Conservation (phyloP, 2,113 vertebrate species). For the Syngnathus typhle region DNA sequence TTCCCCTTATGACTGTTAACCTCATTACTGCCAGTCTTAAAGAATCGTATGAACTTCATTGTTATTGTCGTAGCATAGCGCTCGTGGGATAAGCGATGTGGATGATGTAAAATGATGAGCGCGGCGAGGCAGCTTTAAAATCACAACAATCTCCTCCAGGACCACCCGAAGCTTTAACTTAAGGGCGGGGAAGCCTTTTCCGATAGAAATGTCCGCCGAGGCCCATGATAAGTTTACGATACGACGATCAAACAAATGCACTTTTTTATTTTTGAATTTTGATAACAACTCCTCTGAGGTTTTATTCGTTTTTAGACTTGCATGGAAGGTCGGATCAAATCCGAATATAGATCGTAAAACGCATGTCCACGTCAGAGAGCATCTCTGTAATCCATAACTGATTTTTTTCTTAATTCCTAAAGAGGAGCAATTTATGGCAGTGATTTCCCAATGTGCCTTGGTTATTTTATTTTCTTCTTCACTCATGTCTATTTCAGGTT, state of each 20-base stretch:
- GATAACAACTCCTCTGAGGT: background rate
- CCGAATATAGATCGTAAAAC: conserved; percentile 15
- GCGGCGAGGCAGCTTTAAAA: conserved; percentile 59
- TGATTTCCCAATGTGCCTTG: conserved; percentile 71
- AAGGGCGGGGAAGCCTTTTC: background rate
- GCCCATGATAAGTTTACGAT: background rate
- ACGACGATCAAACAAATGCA: background rate
- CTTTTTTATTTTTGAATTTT: background rate
- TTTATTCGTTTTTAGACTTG: background rate
- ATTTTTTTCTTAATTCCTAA: conserved; percentile 28
- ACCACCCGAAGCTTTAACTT: conserved; percentile 65
- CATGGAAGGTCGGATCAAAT: background rate
- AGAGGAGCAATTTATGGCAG: conserved; percentile 43
- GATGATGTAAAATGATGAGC: conserved; percentile 45
- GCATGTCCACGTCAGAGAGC: background rate
- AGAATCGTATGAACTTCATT: conserved; percentile 34
- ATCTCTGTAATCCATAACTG: conserved; percentile 19
- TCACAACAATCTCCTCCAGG: conserved; percentile 49
- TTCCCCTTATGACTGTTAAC: conserved; percentile 50
- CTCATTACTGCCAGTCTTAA: conserved; percentile 35
- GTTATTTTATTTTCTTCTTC: conserved; percentile 35
- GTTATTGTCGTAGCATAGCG: conserved; percentile 22
- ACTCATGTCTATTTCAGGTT: conserved; percentile 28
- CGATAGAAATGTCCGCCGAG: background rate
- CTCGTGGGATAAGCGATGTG: conserved; percentile 59